Conservation (phyloP, 2,797 vertebrate genomes). For the Streptopelia turtur region DNA sequence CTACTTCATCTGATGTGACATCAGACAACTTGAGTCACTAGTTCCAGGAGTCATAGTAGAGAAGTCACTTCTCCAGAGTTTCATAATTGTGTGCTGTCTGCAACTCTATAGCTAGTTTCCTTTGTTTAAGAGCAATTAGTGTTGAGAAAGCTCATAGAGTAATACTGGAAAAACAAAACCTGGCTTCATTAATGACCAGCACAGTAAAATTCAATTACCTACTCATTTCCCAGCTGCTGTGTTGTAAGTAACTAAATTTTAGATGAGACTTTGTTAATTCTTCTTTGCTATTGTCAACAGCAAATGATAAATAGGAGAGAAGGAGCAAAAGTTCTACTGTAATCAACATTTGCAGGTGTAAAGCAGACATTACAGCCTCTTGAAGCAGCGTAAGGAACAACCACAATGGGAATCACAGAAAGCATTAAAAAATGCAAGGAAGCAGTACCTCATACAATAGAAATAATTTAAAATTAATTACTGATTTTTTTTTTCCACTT, state of each 20-base stretch:
- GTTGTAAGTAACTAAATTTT: not conserved
- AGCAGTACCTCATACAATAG: not conserved
- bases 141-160: constrained; percentile 1
- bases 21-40: constrained; percentile 1
- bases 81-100: not conserved
- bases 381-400: not conserved
- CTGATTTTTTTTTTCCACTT: not conserved
- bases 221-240: not conserved
- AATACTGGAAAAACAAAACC: constrained; percentile 17
- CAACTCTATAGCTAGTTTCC: not conserved
- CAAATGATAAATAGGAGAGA: not conserved
- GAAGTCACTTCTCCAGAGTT: not conserved
- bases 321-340: not conserved
- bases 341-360: not conserved
- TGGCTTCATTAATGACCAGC: not conserved
- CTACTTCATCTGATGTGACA: not conserved
- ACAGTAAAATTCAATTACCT: constrained; percentile 5
- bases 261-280: not conserved
- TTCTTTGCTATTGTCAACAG: not conserved
- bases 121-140: constrained; percentile 25
- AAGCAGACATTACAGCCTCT: not conserved
- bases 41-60: not conserved
- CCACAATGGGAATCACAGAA: not conserved
- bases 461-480: not conserved
- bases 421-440: not conserved